Conservation (phyloP, 2,797 vertebrate species). For the Pelodytes ibericus region DNA sequence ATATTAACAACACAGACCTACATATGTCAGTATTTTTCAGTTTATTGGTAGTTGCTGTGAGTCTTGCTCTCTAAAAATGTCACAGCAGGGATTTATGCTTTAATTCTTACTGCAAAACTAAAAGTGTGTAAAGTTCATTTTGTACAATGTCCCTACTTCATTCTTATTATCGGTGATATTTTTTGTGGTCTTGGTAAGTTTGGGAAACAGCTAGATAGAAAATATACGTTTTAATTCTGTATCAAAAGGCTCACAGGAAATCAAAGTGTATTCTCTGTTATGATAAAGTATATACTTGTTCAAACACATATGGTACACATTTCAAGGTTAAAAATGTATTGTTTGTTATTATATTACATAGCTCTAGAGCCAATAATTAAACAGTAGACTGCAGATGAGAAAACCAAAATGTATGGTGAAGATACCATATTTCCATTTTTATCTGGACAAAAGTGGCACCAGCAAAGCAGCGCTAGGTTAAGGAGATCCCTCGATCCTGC, state of each 20-base stretch:
- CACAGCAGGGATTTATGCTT: constrained; percentile 1
- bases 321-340: too few species aligned
- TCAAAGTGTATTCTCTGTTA: neutral
- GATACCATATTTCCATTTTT: too few species aligned
- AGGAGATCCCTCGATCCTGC: too few species aligned
- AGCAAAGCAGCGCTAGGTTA: too few species aligned
- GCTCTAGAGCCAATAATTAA: too few species aligned
- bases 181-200: neutral
- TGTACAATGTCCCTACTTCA: neutral
- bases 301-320: too few species aligned
- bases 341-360: too few species aligned
- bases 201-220: constrained; percentile 6
- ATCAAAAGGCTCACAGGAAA: neutral
- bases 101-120: neutral
- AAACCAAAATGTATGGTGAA: too few species aligned
- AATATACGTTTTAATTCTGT: constrained; percentile 4
- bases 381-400: too few species aligned
- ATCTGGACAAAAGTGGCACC: too few species aligned
- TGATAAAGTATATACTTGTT: too few species aligned
- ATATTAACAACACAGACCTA: neutral
- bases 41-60: neutral
- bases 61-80: neutral
- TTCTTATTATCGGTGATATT: constrained; percentile 12
- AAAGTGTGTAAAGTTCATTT: neutral
- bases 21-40: neutral